Percentiles rank a stretch among this genome's conserved stretches.
phyloP scores from a whole-genome alignment of 2,797 vertebrate genomes.

The Micropoecilia bifurca region DNA sequence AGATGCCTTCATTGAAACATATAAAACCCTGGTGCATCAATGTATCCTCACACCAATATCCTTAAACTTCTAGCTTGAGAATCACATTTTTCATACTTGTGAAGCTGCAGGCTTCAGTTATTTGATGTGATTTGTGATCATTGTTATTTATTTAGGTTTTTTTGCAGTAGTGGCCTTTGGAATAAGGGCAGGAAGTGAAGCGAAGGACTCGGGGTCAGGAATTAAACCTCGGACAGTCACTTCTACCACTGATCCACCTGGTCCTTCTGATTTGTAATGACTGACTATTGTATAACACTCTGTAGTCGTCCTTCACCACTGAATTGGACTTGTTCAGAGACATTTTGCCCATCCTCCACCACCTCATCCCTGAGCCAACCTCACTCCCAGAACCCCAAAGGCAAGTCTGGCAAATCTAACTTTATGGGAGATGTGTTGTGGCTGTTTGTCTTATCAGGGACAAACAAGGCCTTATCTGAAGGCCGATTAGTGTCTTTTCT shows the following conservation, averaged over 20 bases:
- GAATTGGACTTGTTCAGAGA: conserved; percentile 22
- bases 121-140: background rate
- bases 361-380: conserved; percentile 13
- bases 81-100: background rate
- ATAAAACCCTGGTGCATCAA: background rate
- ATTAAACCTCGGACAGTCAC: background rate
- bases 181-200: background rate
- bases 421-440: conserved; percentile 62
- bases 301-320: background rate
- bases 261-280: background rate
- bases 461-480: conserved; percentile 71
- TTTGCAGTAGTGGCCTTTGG: background rate
- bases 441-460: conserved; percentile 65
- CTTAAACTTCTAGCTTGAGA: background rate
- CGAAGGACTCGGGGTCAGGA: background rate
- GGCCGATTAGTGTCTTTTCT: conserved; percentile 60
- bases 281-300: background rate
- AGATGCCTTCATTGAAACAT: background rate
- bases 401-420: conserved; percentile 66
- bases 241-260: background rate
- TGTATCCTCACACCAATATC: background rate
- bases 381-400: conserved; percentile 30
- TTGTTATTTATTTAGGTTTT: background rate
- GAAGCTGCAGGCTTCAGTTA: background rate
- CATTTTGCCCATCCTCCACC: conserved; percentile 3